Evolutionary conservation across 2,888 invertebrate genomes (phyloP), one percentile per base, ranked within the genome.

Genomic region (Athalia rosae): DNA sequence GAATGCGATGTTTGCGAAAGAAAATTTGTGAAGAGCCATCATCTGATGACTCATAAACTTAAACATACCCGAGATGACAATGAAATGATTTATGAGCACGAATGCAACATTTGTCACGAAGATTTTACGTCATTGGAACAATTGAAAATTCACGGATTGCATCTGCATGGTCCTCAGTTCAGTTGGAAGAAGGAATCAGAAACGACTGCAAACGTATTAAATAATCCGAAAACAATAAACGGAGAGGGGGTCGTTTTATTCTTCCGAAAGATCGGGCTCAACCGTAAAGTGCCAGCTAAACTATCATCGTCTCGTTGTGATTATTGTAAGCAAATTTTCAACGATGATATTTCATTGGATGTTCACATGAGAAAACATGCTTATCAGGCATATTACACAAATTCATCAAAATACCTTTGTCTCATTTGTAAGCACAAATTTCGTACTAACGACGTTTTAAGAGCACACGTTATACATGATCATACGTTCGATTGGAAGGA

Each of bases 1-100:
- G 50, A 62, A 7, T 82, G 83, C 45, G 64, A 82, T 4, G 5
- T 79, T n/a, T 83, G 83, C 62, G 78, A 77, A 3, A 73, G 81
- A 45, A 80, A 69, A 74, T 84, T 82, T 48, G 62, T 62, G 7
- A 74, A 58, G 50, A 41, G 58, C 1, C 0, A 15, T 2, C 15
- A 81, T 5, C 79, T 86, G 0, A 56, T 74, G 0, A 77, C 77
- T 1, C 82, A 84, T 61, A n/a, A 56, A 11, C 5, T 11, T 15
- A 80, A 80, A 74, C 83, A 84, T 63, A 85, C 84, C 4, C 58
- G 50, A 58, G 28, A 28, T 28, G 28, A 28, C 28, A 45, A 2
- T 8, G 50, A 43, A 43, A 45, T 43, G 45, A 9, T 71, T 45
- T 11, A 58, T 13, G 15, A 43, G 4, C 45, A 71, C 45, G 28